Evolutionary conservation across 2,888 invertebrate genomes (phyloP), one percentile per base, ranked within the genome.

Genomic region (Deilephila porcellus): DNA sequence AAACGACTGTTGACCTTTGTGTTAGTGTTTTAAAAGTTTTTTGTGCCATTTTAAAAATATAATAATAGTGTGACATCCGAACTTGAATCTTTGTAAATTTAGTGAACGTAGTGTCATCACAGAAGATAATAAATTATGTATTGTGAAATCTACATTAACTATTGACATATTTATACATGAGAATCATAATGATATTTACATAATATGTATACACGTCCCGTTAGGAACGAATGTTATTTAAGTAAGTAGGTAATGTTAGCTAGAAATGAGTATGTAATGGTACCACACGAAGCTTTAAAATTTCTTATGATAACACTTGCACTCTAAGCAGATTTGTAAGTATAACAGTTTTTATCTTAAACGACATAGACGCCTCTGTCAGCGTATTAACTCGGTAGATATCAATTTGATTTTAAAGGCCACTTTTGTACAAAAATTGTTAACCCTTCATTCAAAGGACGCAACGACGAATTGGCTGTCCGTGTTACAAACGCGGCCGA

Each of bases 271-370:
- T 91, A 92, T 91, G 85, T 90, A 88, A 91, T 88, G 83, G 90
- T 94, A 94, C 93, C 94, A 94, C 94, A 92, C 90, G 90, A 94
- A 94, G 94, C 94, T 94, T 94, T 94, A 94, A 94, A 91, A 94
- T 92, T 93, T 94, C 94, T 94, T 94, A 94, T 94, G 94, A 94
- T 90, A 91, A 93, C 93, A 93, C 92, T 93, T 90, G 93, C 94
- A 94, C 94, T 90, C 84, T 93, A 91, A 90, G 91, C 93, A 91
- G 90, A 90, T 86, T 86, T 88, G 85, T 91, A 91, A 89, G 89
- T 89, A 84, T 89, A 89, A 89, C 91, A 67, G 64, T 64, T 64
- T 53, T 64, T 45, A 67, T 52, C 52, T 20, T 67, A 45, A 60
- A 25, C 60, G 37, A 25, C 60, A 37, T 52, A 45, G 60, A 71